phyloP scores from a whole-genome alignment of 2,888 invertebrate species.

The Cerastis rubricosa region DNA sequence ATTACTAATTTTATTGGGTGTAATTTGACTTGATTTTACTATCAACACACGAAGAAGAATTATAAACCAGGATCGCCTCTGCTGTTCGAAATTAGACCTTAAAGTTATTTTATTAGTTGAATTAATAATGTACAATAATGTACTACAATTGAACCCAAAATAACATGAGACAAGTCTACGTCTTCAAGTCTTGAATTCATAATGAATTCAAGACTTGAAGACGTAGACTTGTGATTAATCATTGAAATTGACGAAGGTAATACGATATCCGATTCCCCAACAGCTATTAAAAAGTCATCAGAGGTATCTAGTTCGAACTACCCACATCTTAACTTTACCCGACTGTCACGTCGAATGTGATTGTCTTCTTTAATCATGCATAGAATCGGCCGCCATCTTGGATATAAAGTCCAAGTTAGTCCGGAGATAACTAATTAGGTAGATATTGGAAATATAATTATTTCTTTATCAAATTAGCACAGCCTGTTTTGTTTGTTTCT shows the following conservation, averaged over 20 bases:
- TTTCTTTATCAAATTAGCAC: background rate
- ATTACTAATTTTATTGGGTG: too few species aligned
- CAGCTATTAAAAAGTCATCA: slow-evolving; percentile 16
- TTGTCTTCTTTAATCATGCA: slow-evolving; percentile 12
- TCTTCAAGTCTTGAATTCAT: background rate
- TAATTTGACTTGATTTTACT: too few species aligned
- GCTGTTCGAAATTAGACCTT: background rate
- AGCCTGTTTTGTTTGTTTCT: background rate
- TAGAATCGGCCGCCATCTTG: slow-evolving; percentile 1
- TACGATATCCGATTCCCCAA: background rate
- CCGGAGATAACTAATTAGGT: slow-evolving; percentile 2
- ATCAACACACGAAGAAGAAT: too few species aligned
- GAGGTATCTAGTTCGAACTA: background rate
- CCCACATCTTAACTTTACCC: slow-evolving; percentile 9
- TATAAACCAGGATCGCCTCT: too few species aligned
- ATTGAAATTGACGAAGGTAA: slow-evolving; percentile 23
- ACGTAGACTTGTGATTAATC: too few species aligned
- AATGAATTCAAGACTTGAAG: too few species aligned
- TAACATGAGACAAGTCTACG: background rate
- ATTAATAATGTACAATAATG: background rate
- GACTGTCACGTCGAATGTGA: slow-evolving; percentile 16
- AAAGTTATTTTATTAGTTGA: background rate
- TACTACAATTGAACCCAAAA: background rate
- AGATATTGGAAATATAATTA: slow-evolving; percentile 1
- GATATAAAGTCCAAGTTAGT: background rate